Conservation (phyloP, 2,888 invertebrate genomes). For the Vanessa cardui region DNA sequence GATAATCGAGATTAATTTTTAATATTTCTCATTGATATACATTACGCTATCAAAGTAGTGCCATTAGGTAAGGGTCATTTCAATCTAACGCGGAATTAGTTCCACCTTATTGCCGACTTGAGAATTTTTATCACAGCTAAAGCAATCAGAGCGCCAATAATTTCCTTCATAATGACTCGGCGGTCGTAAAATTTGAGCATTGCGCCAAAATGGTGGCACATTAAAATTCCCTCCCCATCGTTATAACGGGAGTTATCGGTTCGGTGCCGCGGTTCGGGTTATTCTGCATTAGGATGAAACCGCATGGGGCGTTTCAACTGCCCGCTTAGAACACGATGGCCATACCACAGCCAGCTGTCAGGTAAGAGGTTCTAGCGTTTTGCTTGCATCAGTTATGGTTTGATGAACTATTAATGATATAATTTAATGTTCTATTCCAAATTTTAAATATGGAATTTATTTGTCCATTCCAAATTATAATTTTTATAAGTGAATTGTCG, state of each 20-base stretch:
- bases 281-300: conserved; percentile 45
- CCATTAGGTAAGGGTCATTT: conserved; percentile 60
- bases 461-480: too few relatives aligned
- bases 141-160: conserved; percentile 83
- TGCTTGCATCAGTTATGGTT: not conserved
- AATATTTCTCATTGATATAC: not conserved
- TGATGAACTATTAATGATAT: not conserved
- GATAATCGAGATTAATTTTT: not conserved
- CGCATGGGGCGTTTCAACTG: conserved; percentile 11
- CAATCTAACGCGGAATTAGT: conserved; percentile 78
- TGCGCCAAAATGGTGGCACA: conserved; percentile 83
- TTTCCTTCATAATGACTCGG: conserved; percentile 82
- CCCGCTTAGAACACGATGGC: not conserved
- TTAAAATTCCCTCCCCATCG: conserved; percentile 83
- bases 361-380: not conserved
- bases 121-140: conserved; percentile 82
- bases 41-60: conserved; percentile 42
- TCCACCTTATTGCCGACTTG: conserved; percentile 81
- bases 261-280: conserved; percentile 66
- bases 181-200: conserved; percentile 82
- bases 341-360: not conserved
- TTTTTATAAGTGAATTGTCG: too few relatives aligned
- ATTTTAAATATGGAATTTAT: too few relatives aligned
- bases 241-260: conserved; percentile 80
- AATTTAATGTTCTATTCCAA: too few relatives aligned